Evolutionary conservation across 2,113 vertebrate species (phyloP), one percentile per base, ranked within the genome.

Genomic region (Bucco capensis): DNA sequence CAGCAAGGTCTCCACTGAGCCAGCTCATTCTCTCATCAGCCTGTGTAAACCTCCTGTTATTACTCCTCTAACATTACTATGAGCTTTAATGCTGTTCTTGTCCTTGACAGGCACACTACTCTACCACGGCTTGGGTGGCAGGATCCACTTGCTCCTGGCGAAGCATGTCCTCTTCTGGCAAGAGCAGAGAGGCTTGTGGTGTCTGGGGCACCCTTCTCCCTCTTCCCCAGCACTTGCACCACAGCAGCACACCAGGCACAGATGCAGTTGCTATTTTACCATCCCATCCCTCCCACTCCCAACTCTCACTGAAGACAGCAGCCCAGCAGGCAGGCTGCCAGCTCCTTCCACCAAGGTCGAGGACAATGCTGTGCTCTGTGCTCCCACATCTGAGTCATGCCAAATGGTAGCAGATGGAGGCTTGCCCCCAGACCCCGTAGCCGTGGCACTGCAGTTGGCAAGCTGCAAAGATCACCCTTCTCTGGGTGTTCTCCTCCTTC

Each of bases 341-440:
- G 53, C 70, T 75, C 82, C 78, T 86, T 53, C 77, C 2, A 30
- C 93, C 71, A 65, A 90, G 86, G 77, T 37, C 33, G 14, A 90
- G 91, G 97, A 98, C 98, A 98, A 97, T 61, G 75, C 71, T 10
- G 51, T 15, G 78, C 96, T 97, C 94, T 98, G 96, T 98, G 87
- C 93, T 96, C 61, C 70, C 2, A 2, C 14, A 2, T 65, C 69
- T 33, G 10, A 81, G 42, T 23, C 7, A 2, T 90, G 96, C 97
- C 96, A 97, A 96, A 91, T 53, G 77, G 92, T 19, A 83, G 90
- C 97, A 98, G 96, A 97, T 96, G 97, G 96, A 42, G 1, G 72
- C 87, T 80, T 94, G 74, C 89, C 60, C 47, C 19, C 38, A 81
- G 92, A 84, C 38, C 33, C 40, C 2, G 3, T 14, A 69, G 90